Conservation (phyloP, 1,140 invertebrate genomes). For the Heterodera schachtii region DNA sequence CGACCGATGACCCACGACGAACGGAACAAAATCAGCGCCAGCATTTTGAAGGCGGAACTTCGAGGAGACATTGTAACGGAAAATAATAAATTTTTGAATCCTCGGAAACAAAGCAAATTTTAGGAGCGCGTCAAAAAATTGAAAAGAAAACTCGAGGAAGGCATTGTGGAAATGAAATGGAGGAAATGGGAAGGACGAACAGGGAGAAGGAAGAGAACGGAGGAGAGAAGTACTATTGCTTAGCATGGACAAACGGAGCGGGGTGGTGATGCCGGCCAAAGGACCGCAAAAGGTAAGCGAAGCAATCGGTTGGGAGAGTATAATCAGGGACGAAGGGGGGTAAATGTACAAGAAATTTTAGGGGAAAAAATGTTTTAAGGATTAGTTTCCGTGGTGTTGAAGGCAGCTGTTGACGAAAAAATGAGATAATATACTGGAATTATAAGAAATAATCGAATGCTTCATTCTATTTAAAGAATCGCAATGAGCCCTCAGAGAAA, state of each 20-base stretch:
- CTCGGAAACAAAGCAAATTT: conserved; percentile 5
- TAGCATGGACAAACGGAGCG: conserved; percentile 53
- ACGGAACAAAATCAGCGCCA: conserved; percentile 57
- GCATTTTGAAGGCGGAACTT: conserved; percentile 62
- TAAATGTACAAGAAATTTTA: too few species aligned
- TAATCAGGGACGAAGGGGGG: too few species aligned
- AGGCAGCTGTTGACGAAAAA: too few species aligned
- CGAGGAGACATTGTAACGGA: conserved; percentile 54
- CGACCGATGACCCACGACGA: conserved; percentile 55
- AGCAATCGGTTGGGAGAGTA: background rate
- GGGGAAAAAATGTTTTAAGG: background rate
- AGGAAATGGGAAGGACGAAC: conserved; percentile 39
- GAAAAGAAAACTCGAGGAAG: conserved; percentile 54
- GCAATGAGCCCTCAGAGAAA: conserved; percentile 4
- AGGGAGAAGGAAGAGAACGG: background rate
- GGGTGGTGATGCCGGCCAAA: conserved; percentile 45
- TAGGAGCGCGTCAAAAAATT: conserved; percentile 57
- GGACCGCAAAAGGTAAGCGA: conserved; percentile 1
- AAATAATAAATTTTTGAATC: too few species aligned
- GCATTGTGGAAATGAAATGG: conserved; percentile 35
- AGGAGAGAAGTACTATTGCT: conserved; percentile 51
- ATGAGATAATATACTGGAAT: too few species aligned
- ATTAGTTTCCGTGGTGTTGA: too few species aligned
- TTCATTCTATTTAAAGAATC: conserved; percentile 9
- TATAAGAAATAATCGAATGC: too few species aligned